These are phyloP conservation scores for Stenodera caucasica DNA, from an alignment of 2,888 invertebrate species.

Conservation along the genomic window DNA sequence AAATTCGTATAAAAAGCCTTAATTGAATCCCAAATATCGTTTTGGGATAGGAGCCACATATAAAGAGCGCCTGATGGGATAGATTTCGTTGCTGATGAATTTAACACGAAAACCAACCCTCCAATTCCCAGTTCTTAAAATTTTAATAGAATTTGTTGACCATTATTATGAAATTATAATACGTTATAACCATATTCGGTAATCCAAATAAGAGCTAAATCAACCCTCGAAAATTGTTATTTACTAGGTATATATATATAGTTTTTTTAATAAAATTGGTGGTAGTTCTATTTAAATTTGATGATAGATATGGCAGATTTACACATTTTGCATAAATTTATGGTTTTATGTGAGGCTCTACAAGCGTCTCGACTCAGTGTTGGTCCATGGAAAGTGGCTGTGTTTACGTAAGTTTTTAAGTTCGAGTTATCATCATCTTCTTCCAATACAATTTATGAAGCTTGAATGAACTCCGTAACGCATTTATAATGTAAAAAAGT, in stretches of 20 bases:
- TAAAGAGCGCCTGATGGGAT: slow-evolving; percentile 18
- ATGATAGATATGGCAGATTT: too few species aligned
- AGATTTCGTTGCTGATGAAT: slow-evolving; percentile 22
- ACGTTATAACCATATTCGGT: slow-evolving; percentile 13
- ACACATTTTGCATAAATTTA: too few species aligned
- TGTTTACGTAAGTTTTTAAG: neutral
- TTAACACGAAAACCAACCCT: slow-evolving; percentile 16
- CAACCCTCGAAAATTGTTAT: too few species aligned
- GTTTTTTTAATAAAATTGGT: too few species aligned
- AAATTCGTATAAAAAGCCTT: slow-evolving; percentile 17
- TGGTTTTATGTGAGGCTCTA: too few species aligned
- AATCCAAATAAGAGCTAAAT: neutral
- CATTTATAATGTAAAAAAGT: neutral
- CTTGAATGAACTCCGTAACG: neutral
- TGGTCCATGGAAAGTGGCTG: neutral
- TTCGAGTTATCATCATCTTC: neutral
- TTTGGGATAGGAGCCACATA: slow-evolving; percentile 16
- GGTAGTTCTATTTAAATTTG: too few species aligned
- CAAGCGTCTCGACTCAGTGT: neutral
- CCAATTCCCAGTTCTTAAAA: slow-evolving; percentile 17
- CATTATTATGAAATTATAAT: slow-evolving; percentile 22
- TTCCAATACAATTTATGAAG: neutral
- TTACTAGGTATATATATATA: too few species aligned
- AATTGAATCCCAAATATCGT: slow-evolving; percentile 25
- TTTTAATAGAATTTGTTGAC: slow-evolving; percentile 21